These are phyloP conservation scores for Loris lydekkerianus DNA, from an alignment of 2,797 vertebrate genomes.

Conservation along the genomic window DNA sequence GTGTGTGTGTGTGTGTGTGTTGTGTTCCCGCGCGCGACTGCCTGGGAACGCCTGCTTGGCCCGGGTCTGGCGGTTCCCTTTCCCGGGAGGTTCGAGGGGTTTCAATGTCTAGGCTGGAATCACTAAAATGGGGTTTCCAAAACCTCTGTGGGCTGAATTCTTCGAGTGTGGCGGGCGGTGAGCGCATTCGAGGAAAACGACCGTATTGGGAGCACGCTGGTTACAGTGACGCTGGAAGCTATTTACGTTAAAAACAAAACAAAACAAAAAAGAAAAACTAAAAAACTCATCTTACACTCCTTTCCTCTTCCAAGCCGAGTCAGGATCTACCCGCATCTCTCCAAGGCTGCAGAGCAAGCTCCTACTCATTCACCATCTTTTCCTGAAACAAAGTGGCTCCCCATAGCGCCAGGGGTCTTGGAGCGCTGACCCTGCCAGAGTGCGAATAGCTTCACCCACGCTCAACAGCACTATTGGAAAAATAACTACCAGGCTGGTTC, in stretches of 20 bases:
- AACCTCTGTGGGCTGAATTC: neutral
- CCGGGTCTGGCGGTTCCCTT: neutral
- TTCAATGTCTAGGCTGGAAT: neutral
- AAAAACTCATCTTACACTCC: neutral
- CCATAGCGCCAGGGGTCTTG: neutral
- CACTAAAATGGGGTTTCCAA: conserved; percentile 33
- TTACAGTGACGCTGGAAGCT: neutral
- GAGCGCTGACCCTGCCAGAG: neutral
- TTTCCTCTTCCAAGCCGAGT: neutral
- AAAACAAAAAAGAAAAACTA: neutral
- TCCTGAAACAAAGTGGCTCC: neutral
- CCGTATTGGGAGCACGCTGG: neutral
- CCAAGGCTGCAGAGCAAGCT: neutral
- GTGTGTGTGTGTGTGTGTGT: neutral
- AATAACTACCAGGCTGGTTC: neutral
- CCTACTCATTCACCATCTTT: neutral
- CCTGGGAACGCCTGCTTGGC: neutral
- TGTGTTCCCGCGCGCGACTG: too few relatives aligned
- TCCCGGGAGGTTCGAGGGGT: fast-evolving
- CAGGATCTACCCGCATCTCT: neutral
- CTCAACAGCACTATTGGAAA: neutral
- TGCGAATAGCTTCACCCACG: neutral
- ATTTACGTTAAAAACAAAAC: conserved; percentile 38
- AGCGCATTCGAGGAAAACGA: neutral
- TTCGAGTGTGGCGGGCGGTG: neutral